Percentiles rank a stretch among this genome's conserved stretches.
Evolutionary conservation across 2,797 vertebrate species (phyloP).

Genomic region (Gouania willdenowi): DNA sequence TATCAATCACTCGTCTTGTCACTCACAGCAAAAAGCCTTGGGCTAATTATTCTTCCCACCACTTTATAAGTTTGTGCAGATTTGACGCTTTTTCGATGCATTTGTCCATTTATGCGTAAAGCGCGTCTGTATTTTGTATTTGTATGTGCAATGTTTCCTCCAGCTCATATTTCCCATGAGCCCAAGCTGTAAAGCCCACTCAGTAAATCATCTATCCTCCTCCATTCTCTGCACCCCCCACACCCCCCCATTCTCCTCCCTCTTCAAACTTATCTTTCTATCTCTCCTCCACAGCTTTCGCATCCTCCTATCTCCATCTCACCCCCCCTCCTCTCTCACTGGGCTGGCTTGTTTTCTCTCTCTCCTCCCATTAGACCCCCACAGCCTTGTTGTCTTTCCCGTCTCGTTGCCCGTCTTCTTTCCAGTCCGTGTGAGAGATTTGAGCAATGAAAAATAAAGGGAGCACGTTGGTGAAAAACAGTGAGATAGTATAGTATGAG

Average conservation of each 20-base stretch:
- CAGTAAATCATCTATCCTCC: slow-evolving; percentile 61
- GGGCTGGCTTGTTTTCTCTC: background rate
- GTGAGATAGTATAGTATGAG: background rate
- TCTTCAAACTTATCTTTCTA: slow-evolving; percentile 51
- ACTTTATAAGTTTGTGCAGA: slow-evolving; percentile 12
- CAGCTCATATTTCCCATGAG: slow-evolving; percentile 63
- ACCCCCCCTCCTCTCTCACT: background rate
- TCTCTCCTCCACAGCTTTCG: slow-evolving; percentile 16
- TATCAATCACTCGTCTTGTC: slow-evolving; percentile 42
- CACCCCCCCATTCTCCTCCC: slow-evolving; percentile 17
- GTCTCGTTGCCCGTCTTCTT: slow-evolving; percentile 6
- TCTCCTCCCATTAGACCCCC: slow-evolving; percentile 14
- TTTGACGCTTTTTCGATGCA: slow-evolving; percentile 33
- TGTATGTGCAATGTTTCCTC: slow-evolving; percentile 10
- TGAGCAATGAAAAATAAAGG: slow-evolving; percentile 6
- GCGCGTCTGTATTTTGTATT: slow-evolving; percentile 27
- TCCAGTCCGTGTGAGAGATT: slow-evolving; percentile 1
- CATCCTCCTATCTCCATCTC: slow-evolving; percentile 5
- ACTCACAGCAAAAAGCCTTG: slow-evolving; percentile 22
- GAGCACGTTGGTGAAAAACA: slow-evolving; percentile 1
- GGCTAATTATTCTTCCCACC: slow-evolving; percentile 36
- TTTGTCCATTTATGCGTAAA: slow-evolving; percentile 1
- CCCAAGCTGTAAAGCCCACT: slow-evolving; percentile 52
- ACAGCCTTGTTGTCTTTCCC: slow-evolving; percentile 13
- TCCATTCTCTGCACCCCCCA: slow-evolving; percentile 34